Base-by-base conservation (phyloP, 2,888 invertebrate genomes). In the Papilio demoleus region DNA sequence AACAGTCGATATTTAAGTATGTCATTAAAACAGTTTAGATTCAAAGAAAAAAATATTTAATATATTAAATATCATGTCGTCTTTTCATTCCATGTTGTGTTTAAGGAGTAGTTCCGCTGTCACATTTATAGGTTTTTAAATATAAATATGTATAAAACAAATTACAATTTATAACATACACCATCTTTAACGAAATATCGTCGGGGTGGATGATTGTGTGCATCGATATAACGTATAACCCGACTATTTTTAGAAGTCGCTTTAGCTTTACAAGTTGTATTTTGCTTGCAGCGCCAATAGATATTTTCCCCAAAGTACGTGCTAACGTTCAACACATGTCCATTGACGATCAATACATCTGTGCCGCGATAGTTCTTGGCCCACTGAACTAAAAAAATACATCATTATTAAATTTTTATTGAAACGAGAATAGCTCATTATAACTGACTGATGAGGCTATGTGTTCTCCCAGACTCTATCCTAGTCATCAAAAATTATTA, bases 281-380 rank as follows among this genome's bases (percentile, higher is more conserved):
- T 19, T 5, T 68, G 45, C 0, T 17, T 63, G 58, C 68, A 68
- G 38, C 47, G 47, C 68, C 73, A 71, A 12, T 76, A 74, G 31
- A 74, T 74, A 3, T 71, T 72, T 58, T 70, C 69, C 3, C 71
- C 75, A 11, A 68, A 42, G 1, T 68, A 38, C 2, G 45, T 59
- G 24, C 59, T 63, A 9, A n/a, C 36, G 14, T 8, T 63, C 58
- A 68, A 12, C 1, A 68, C 45, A 19, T 68, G 47, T 36, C 68
- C 63, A n/a, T 47, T 24, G 3, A 63, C 14, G 22, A 68, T 58
- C 12, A 67, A 34, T 1, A 62, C 24, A 4, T 4, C 11, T 14
- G 38, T 14, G 14, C 38, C 38, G 14, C 38, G 38, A 14, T 14
- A 14, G 4, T 38, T 38, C 4, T 38, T 38, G 3, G 38, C 38